A percentile compares a stretch with the other conserved stretches of the same genome.
Conservation (phyloP, 2,888 invertebrate genomes). For the Drosophila pegasa region DNA sequence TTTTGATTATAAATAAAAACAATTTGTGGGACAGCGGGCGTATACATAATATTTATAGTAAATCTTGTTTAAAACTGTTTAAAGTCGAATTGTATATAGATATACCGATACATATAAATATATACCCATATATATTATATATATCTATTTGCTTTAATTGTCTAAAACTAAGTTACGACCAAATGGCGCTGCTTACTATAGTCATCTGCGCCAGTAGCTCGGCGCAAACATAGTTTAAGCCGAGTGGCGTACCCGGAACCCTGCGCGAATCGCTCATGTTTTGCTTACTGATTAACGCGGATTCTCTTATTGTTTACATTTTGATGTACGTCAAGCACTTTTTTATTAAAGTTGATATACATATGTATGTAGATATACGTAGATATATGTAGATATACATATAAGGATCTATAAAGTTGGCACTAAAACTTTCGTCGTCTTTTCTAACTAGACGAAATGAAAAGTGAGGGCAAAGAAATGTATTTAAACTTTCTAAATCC, state of each 20-base stretch:
- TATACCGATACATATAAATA: too few species aligned
- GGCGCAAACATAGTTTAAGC: not conserved
- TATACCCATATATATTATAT: not conserved
- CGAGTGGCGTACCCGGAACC: slow-evolving; percentile 8
- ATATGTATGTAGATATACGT: not conserved
- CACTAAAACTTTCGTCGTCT: not conserved
- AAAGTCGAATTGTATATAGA: too few species aligned
- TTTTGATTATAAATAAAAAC: too few species aligned
- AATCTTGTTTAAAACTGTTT: not conserved
- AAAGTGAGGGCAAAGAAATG: not conserved
- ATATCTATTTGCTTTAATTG: not conserved
- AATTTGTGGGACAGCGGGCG: too few species aligned
- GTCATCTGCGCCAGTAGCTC: not conserved
- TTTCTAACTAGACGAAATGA: not conserved
- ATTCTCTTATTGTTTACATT: not conserved
- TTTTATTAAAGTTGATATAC: not conserved
- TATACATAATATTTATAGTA: not conserved
- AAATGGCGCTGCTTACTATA: not conserved
- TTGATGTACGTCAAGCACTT: not conserved
- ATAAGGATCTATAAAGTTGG: not conserved
- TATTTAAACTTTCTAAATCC: too few species aligned
- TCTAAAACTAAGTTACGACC: not conserved
- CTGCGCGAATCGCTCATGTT: not conserved
- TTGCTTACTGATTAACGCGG: slow-evolving; percentile 13
- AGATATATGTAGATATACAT: not conserved